Evolutionary conservation across 1,140 invertebrate species (phyloP).

Genomic region (Leptopilina boulardi): DNA sequence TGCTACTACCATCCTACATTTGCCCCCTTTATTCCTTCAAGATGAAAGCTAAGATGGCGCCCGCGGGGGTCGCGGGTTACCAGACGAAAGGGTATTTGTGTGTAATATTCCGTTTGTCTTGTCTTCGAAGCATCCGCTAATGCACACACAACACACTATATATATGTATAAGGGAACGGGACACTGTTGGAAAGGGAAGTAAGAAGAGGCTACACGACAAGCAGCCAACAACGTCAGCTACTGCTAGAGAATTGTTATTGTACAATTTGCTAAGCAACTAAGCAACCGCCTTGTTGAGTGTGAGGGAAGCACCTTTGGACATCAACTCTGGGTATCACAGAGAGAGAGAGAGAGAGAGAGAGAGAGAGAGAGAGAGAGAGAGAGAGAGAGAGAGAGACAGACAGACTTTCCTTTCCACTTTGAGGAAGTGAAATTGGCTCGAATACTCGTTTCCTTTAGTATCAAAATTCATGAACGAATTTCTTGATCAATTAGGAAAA

Average conservation of each 20-base stretch:
- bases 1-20: too few species aligned
- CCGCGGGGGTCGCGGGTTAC: constrained; percentile 50
- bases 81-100: constrained; percentile 72
- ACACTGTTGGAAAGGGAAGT: constrained; percentile 54
- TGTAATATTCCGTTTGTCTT: constrained; percentile 78
- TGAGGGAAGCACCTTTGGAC: constrained; percentile 75
- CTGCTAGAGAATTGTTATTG: constrained; percentile 76
- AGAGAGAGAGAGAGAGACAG: too few species aligned
- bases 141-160: constrained; percentile 73
- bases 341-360: constrained; percentile 46
- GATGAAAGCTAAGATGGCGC: constrained; percentile 69
- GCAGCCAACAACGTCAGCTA: constrained; percentile 65
- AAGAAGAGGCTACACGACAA: constrained; percentile 57
- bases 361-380: too few species aligned
- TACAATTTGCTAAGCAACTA: constrained; percentile 76
- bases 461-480: constrained; percentile 39
- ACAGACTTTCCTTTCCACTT: constrained; percentile 37
- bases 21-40: constrained; percentile 56
- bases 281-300: constrained; percentile 64
- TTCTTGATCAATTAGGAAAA: neutral
- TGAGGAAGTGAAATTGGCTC: constrained; percentile 62
- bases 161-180: constrained; percentile 51
- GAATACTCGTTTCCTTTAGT: constrained; percentile 51
- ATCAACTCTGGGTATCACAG: constrained; percentile 71
- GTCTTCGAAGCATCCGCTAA: constrained; percentile 74